Percentiles rank a stretch among this genome's conserved stretches.
These are phyloP conservation scores for Anolis sagrei DNA, from an alignment of 2,113 vertebrate genomes.

Conservation along the genomic window DNA sequence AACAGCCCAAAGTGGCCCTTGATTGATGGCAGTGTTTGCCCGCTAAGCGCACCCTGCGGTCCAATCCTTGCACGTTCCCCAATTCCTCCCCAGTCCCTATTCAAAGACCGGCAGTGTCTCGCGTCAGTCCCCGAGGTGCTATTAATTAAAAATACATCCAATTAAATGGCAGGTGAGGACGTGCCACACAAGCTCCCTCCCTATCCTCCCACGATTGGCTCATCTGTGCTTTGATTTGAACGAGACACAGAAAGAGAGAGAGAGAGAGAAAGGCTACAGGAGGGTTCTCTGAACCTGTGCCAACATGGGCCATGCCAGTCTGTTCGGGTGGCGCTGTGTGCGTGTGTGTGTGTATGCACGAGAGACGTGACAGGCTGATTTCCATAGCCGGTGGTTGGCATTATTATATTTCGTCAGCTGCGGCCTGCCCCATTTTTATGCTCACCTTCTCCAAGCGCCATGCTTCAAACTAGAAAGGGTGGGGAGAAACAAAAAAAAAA, in stretches of 20 bases:
- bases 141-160: conserved; percentile 91
- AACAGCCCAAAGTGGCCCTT: conserved; percentile 79
- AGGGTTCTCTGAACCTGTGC: conserved; percentile 72
- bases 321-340: conserved; percentile 66
- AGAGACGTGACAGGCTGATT: conserved; percentile 14
- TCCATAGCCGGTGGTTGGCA: conserved; percentile 61
- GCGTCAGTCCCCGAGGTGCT: conserved; percentile 81
- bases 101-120: conserved; percentile 83
- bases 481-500: conserved; percentile 1
- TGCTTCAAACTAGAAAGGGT: background rate
- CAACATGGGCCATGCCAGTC: conserved; percentile 75
- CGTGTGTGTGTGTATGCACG: background rate
- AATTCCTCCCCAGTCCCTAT: conserved; percentile 86
- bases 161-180: conserved; percentile 89
- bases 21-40: conserved; percentile 82
- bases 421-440: conserved; percentile 64
- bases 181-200: conserved; percentile 71
- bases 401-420: conserved; percentile 73
- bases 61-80: conserved; percentile 81
- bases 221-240: conserved; percentile 79
- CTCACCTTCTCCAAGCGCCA: conserved; percentile 24
- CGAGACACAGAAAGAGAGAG: conserved; percentile 42
- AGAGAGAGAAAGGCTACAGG: conserved; percentile 43
- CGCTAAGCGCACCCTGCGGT: conserved; percentile 82
- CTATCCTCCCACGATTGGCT: conserved; percentile 61